Base-by-base conservation (phyloP, 2,888 invertebrate species). In the Drosophila testacea region DNA sequence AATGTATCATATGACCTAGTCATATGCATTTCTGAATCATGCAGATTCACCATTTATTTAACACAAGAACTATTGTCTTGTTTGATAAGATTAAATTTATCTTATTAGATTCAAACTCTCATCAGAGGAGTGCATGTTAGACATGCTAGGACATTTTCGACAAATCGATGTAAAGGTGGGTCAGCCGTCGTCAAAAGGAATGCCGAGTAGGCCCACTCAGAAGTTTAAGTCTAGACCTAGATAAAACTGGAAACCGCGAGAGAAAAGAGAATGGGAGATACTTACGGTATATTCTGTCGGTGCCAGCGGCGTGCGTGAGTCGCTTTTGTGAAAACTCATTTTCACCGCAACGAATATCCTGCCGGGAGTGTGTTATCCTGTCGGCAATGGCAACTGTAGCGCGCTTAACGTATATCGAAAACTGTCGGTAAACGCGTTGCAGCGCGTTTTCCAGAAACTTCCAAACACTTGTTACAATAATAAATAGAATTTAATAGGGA, bases 291-390 rank as follows among this genome's bases (percentile, higher is more conserved):
- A 92, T 81, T 91, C 90, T 13, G 90, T 79, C 66, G 91, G 89
- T 77, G 92, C 88, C 83, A 92, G 74, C 56, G 92, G 92, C 88
- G 92, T 92, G 69, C 92, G 90, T 66, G 92, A 92, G 69, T 92
- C 90, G 79, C 92, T 92, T 77, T 91, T 92, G 79, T 92, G 92
- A 79, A 92, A 92, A 90, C 92, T 92, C 92, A 92, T 92, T 69
- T 73, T 90, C 77, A 73, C 73, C 59, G 47, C 60, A 70, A 56
- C 64, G 41, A 44, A 39, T 68, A 62, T 79, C 69, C 75, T 60
- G 60, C 22, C 7, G 60, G 56, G 50, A 39, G 60, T 38, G 48
- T 61, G 60, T 64, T 72, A 78, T 81, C 84, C 69, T 72, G 72
- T 71, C 64, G 71, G 73, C 77, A 81, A 66, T 64, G 69, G 76